Evolutionary conservation across 1,140 invertebrate genomes (phyloP).

Genomic region (Parapsyche elsis): DNA sequence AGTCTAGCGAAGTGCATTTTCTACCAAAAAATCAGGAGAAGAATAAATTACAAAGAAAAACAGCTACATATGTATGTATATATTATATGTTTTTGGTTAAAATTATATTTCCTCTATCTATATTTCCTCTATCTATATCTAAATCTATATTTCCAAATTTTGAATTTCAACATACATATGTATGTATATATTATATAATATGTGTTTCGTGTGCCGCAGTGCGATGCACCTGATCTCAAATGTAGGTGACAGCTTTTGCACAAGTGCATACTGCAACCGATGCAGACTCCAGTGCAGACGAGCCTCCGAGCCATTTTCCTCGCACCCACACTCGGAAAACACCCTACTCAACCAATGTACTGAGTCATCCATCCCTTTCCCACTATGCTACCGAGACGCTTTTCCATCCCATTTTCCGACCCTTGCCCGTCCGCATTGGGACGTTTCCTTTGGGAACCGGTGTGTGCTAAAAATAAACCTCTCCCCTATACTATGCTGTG

Average conservation of each 20-base stretch:
- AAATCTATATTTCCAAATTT: too few species aligned
- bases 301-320: background rate
- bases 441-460: background rate
- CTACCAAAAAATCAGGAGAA: too few species aligned
- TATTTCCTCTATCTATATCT: too few species aligned
- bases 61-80: too few species aligned
- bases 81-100: too few species aligned
- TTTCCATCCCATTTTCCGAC: background rate
- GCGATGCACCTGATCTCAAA: background rate
- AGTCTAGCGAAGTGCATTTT: too few species aligned
- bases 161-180: too few species aligned
- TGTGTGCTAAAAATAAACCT: slow-evolving; percentile 8
- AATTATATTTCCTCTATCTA: too few species aligned
- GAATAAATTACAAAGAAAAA: too few species aligned
- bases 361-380: background rate
- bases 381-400: background rate
- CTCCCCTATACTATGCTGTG: background rate
- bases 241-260: slow-evolving; percentile 47
- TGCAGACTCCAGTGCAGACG: slow-evolving; percentile 34
- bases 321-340: background rate
- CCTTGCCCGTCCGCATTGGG: background rate
- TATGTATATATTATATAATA: background rate
- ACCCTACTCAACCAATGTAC: background rate
- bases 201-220: background rate
- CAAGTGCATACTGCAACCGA: slow-evolving; percentile 34